phyloP scores from a whole-genome alignment of 2,797 vertebrate genomes.

The Urophycis tenuis region DNA sequence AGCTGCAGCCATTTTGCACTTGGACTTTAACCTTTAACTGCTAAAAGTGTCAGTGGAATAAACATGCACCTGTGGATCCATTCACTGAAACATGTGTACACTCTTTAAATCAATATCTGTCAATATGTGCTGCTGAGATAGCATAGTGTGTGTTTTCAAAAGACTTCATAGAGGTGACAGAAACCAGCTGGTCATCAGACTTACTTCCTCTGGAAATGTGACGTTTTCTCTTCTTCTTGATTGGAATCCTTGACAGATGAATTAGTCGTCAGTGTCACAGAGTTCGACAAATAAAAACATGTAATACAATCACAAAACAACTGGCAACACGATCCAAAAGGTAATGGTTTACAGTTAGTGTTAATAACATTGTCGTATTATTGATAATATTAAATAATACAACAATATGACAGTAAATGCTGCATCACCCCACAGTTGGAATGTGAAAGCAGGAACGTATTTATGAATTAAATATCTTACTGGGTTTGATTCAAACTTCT shows the following conservation, averaged over 20 bases:
- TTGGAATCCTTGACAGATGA: conserved; percentile 48
- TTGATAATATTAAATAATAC: not conserved
- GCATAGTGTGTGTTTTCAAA: not conserved
- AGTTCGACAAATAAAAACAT: conserved; percentile 4
- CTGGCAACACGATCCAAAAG: not conserved
- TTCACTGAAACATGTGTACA: too few relatives aligned
- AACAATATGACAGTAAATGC: too few relatives aligned
- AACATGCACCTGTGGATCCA: not conserved
- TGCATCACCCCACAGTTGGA: not conserved
- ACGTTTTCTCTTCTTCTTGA: conserved; percentile 54
- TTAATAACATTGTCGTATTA: too few relatives aligned
- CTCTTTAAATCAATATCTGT: too few relatives aligned
- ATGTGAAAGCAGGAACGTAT: not conserved
- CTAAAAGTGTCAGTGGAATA: not conserved
- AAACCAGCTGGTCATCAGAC: conserved; percentile 23
- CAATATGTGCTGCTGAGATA: too few relatives aligned
- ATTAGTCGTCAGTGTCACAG: conserved; percentile 1
- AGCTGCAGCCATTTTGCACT: not conserved
- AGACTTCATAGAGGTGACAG: not conserved
- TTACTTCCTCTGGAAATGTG: conserved; percentile 70
- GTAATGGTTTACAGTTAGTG: not conserved
- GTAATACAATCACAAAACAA: not conserved
- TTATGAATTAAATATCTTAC: too few relatives aligned
- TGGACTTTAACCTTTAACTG: not conserved
- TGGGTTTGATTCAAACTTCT: conserved; percentile 51